Evolutionary conservation across 2,888 invertebrate genomes (phyloP), one percentile per base, ranked within the genome.

Genomic region (Sphaerophoria rueppellii): DNA sequence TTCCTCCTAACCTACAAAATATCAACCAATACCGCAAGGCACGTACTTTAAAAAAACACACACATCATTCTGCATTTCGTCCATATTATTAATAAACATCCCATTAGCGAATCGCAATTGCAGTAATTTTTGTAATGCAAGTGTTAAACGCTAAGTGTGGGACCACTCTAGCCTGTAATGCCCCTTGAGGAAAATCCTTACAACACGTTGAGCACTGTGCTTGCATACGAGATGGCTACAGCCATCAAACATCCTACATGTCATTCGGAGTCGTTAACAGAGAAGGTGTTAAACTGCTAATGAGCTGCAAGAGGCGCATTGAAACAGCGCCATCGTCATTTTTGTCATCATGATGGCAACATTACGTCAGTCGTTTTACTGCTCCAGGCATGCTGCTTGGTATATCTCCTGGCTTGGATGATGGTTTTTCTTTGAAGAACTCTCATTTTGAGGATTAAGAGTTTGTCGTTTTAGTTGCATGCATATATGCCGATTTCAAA

Each of bases 281-380:
- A 50, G 50, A 65, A 81, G 76, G 85, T 81, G 81, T 65, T 81
- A 81, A 85, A 80, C 85, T 85, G 85, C 85, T 85, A 85, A 85
- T 85, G 85, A 85, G 85, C 85, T 73, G 55, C 85, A 81, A 57
- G 34, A 81, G 85, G 80, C 76, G 70, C 60, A 24, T 11, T 14
- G 73, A 63, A 73, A 73, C 77, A 1, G 40, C 80, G 77, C 63
- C 63, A 37, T 43, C 46, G 50, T 73, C 37, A 46, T 61, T 72
- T 3, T 9, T 7, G n/a, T 37, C 37, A 37, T 58, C 58, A 16
- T 40, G 4, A 57, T 40, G 4, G 35, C 14, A 6, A 24, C 24
- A 24, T 54, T 12, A 12, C 12, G 43, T 43, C 43, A 12, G 43
- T 43, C 43, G 43, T 46, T 52, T 48, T 54, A 14, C 58, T 52